Base-by-base conservation (phyloP, 2,113 vertebrate genomes). In the Caranx melampygus region DNA sequence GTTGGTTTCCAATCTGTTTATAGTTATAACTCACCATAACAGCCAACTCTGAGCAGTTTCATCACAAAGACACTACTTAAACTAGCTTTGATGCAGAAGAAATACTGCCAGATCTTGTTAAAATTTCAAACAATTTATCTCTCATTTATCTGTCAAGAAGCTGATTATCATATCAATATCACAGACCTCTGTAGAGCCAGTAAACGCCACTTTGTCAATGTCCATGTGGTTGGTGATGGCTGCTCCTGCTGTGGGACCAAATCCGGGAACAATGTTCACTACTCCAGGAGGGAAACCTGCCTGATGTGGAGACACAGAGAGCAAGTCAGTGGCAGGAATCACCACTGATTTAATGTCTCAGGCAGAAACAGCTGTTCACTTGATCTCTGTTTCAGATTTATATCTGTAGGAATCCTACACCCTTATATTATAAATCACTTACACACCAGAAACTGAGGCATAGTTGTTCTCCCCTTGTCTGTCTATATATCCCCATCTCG, bases 251-350 rank as follows among this genome's bases (percentile, higher is more conserved):
- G 96, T 97, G 35, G 96, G 96, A 12, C 98, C 97, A 0, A 96
- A 98, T 37, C 98, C 98, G 10, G 98, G 97, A 60, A 98, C 91
- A 4, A 99, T 97, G 89, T 99, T 99, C 75, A 99, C 96, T 49
- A 99, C 98, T 16, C 98, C 98, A 1, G 97, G 96, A 85, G 98
- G 97, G 85, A 99, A 98, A 5, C 96, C 97, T 0, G 96, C 97
- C 97, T 99, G 72, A 44, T 72, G 91, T 60, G 64, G 33, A 79
- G 75, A 49, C 33, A 2, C 65, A 89, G 74, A 70, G 52, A 76
- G 18, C 67, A 75, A 16, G 49, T 78, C 57, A 61, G 20, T 35
- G 18, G 11, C 26, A 21, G 1, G 47, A 15, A 47, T 16, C 26
- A 35, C 3, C 12, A 35, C 2, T 12, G 21, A 71, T 47, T 7